Base-by-base conservation (phyloP, 2,888 invertebrate species). In the Lysandra coridon region DNA sequence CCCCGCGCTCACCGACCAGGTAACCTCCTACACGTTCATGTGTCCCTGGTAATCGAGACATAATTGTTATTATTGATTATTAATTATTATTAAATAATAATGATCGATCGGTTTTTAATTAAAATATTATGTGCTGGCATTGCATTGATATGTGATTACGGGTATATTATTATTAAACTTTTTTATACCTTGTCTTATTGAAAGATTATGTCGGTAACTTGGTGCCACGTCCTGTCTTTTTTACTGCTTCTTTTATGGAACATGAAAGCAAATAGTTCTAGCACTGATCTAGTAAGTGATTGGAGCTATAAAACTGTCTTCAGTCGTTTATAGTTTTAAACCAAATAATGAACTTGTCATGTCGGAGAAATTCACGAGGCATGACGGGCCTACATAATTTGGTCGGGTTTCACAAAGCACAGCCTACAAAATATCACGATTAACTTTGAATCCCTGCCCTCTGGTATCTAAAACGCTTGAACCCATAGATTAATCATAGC, bases 1-100 rank as follows among this genome's bases (percentile, higher is more conserved):
- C 86, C 95, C 97, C 6, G 96, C 97, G 81, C 95, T 96, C 79
- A 95, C 97, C 69, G 98, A 98, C 85, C 95, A 95, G 92, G 97
- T 97, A 69, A 69, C 69, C 69, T 69, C 69, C 33, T 69, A 37
- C 69, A 33, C 5, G 17, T 2, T 33, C 14, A 30, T 53, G 76
- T 17, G 53, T 33, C 10, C 30, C 23, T 49, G 17, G 49, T 60
- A 69, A 78, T 79, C 78, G 53, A 33, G 75, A 75, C 33, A 69
- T 53, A 49, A 69, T 69, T 69, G 33, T 69, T 69, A 69, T 69
- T 69, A 69, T 69, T 69, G 69, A 69, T 37, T 69, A 69, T 69
- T 69, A 33, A 64, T 64, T 62, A 62, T 69, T 69, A 69, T 33
- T 37, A 14, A 33, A 30, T 64, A 30, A 30, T 30, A 30, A 23